phyloP scores from a whole-genome alignment of 2,888 invertebrate species.

The Homarus gammarus region DNA sequence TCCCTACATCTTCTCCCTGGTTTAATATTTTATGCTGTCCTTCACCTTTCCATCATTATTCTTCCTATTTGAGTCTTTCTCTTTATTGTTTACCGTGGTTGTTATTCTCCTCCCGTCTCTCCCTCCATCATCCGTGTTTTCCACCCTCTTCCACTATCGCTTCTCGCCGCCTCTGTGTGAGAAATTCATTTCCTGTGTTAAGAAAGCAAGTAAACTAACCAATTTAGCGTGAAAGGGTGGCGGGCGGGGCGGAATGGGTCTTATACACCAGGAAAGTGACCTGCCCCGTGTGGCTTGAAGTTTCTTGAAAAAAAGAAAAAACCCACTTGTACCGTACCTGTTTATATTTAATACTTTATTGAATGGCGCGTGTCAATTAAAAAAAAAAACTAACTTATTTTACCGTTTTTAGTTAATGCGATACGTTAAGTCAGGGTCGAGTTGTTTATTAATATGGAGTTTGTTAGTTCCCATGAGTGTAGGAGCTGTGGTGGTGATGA shows the following conservation, averaged over 20 bases:
- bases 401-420: neutral
- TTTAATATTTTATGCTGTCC: too few species aligned
- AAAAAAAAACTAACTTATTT: neutral
- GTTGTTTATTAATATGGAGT: neutral
- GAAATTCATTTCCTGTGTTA: constrained; percentile 63
- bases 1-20: too few species aligned
- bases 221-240: constrained; percentile 22
- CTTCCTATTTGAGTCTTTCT: neutral
- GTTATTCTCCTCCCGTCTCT: neutral
- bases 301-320: neutral
- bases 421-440: neutral
- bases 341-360: too few species aligned
- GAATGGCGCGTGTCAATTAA: too few species aligned
- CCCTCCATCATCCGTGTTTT: neutral
- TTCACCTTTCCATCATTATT: too few species aligned
- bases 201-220: constrained; percentile 45
- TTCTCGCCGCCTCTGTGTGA: neutral
- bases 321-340: too few species aligned
- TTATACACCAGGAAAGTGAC: neutral
- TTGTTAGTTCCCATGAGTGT: constrained; percentile 25
- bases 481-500: neutral
- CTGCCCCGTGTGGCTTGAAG: neutral
- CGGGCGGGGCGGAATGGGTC: neutral
- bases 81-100: neutral
- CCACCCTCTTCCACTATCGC: neutral